These are phyloP conservation scores for Ciconia maguari DNA, from an alignment of 2,113 vertebrate genomes.

Conservation along the genomic window DNA sequence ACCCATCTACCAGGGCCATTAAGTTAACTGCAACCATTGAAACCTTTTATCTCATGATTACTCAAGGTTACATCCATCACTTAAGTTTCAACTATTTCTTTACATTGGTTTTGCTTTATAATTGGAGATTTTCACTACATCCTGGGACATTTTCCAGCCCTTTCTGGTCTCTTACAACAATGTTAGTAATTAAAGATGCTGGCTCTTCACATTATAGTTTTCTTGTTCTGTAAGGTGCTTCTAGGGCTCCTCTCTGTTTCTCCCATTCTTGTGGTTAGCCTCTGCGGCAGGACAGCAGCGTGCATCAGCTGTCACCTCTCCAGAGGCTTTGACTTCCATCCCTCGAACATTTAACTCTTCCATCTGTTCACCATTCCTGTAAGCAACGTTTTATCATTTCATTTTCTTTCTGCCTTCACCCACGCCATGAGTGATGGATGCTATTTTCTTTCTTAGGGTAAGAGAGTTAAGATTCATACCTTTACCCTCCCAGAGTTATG, in stretches of 20 bases:
- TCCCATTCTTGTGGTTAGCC: not conserved
- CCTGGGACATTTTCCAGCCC: not conserved
- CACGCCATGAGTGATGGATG: not conserved
- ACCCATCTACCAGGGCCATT: not conserved
- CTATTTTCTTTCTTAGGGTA: not conserved
- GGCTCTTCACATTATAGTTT: not conserved
- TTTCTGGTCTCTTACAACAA: not conserved
- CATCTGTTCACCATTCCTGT: not conserved
- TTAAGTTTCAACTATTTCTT: not conserved
- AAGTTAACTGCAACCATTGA: not conserved
- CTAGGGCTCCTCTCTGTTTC: not conserved
- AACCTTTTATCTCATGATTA: not conserved
- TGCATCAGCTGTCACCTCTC: not conserved
- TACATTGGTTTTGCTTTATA: not conserved
- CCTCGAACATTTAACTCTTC: not conserved
- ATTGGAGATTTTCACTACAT: not conserved
- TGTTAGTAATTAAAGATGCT: not conserved
- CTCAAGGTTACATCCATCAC: not conserved
- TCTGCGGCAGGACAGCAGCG: not conserved
- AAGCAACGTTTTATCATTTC: not conserved
- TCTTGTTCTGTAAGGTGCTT: not conserved
- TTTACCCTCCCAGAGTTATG: not conserved
- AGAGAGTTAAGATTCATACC: not conserved
- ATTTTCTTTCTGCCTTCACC: not conserved
- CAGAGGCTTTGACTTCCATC: not conserved